These are phyloP conservation scores for Andrena hattorfiana DNA, from an alignment of 2,888 invertebrate genomes.

Conservation along the genomic window DNA sequence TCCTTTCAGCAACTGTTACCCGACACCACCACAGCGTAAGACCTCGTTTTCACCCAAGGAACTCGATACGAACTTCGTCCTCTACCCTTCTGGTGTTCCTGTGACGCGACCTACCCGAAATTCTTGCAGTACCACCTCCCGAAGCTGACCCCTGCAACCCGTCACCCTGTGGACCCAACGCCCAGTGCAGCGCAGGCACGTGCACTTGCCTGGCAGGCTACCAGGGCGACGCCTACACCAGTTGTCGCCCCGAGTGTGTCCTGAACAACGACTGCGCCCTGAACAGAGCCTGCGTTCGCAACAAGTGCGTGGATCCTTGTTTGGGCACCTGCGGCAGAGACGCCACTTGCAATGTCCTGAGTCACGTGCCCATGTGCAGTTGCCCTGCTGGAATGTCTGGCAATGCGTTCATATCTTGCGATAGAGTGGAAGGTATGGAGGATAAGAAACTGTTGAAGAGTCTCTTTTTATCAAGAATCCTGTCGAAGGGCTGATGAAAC, in stretches of 20 bases:
- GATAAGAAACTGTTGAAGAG: background rate
- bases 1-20: conserved; percentile 88
- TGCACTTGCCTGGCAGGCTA: conserved; percentile 86
- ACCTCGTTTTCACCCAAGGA: background rate
- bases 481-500: no score
- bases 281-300: conserved; percentile 90
- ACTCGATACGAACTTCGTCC: background rate
- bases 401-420: conserved; percentile 90
- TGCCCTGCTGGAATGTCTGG: conserved; percentile 89
- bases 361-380: conserved; percentile 89
- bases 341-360: conserved; percentile 86
- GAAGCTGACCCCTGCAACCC: conserved; percentile 89
- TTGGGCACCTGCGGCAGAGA: conserved; percentile 89
- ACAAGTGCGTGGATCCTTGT: conserved; percentile 92
- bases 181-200: conserved; percentile 88
- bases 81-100: no score
- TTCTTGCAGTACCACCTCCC: conserved; percentile 46
- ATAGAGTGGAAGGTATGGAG: conserved; percentile 80
- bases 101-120: background rate
- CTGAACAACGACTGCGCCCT: conserved; percentile 88
- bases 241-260: conserved; percentile 91
- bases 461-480: background rate
- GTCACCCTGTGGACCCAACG: conserved; percentile 91
- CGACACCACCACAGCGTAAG: conserved; percentile 84
- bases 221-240: conserved; percentile 88